Percentiles rank a stretch among this genome's conserved stretches.
These are phyloP conservation scores for Crotalus helleri DNA, from an alignment of 2,113 vertebrate species.

Conservation along the genomic window DNA sequence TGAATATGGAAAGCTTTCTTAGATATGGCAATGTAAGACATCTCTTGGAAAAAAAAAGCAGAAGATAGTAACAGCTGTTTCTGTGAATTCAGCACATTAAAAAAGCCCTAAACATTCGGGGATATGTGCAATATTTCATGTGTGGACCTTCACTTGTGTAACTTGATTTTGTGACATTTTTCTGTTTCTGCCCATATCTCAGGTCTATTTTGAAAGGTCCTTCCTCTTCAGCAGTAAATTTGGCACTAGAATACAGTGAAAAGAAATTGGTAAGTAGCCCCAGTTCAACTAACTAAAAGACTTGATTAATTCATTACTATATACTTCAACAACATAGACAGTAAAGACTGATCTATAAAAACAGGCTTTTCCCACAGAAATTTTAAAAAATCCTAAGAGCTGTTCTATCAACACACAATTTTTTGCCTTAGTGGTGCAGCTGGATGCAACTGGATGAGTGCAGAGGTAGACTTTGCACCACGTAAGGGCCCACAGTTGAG, in stretches of 20 bases:
- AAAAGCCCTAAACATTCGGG: background rate
- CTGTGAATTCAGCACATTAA: background rate
- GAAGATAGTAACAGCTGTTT: background rate
- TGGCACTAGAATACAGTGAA: background rate
- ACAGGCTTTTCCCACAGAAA: background rate
- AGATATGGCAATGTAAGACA: background rate
- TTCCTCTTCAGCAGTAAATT: background rate
- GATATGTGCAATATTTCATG: background rate
- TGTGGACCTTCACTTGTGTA: background rate
- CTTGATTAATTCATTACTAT: background rate
- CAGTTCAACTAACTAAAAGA: background rate
- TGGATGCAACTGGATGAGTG: background rate
- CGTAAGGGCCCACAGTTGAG: background rate
- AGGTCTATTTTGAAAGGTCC: background rate
- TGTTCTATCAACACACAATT: background rate
- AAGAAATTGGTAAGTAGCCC: background rate
- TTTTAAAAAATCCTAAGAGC: background rate
- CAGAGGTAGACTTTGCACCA: background rate
- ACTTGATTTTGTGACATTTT: background rate
- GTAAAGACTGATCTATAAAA: background rate
- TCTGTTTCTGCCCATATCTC: background rate
- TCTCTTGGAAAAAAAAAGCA: background rate
- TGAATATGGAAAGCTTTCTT: background rate
- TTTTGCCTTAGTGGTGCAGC: background rate
- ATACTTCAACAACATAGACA: background rate